A percentile compares a stretch with the other conserved stretches of the same genome.
These are phyloP conservation scores for Trachymyrmex septentrionalis DNA, from an alignment of 1,140 invertebrate species.

Conservation along the genomic window DNA sequence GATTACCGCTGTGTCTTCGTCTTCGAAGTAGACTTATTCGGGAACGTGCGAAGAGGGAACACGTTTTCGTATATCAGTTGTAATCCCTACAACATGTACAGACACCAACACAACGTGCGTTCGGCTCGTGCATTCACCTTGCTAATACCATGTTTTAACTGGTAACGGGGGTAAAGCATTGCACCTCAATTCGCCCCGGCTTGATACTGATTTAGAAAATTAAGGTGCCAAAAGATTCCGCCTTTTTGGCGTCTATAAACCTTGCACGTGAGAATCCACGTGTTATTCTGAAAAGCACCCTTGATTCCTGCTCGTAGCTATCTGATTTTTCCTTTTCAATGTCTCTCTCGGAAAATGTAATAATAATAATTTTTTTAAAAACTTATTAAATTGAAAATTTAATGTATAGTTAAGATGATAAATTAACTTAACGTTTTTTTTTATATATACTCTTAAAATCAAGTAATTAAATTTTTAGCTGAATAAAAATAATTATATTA, in stretches of 20 bases:
- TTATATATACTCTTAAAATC: background rate
- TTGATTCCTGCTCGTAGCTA: background rate
- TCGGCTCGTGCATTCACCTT: slow-evolving; percentile 64
- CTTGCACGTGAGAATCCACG: slow-evolving; percentile 57
- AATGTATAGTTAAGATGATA: background rate
- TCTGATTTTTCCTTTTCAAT: slow-evolving; percentile 30
- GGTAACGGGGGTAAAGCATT: slow-evolving; percentile 65
- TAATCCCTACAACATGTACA: slow-evolving; percentile 35
- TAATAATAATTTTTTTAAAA: background rate
- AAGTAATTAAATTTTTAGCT: background rate
- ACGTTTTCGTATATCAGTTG: slow-evolving; percentile 64
- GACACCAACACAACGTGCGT: slow-evolving; percentile 64
- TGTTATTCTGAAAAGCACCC: slow-evolving; percentile 31
- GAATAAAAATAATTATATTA: background rate
- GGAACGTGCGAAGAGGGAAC: slow-evolving; percentile 68
- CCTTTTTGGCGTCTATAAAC: slow-evolving; percentile 22
- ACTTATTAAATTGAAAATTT: background rate
- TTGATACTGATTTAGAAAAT: slow-evolving; percentile 46
- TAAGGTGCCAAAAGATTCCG: slow-evolving; percentile 15
- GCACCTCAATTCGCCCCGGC: slow-evolving; percentile 56
- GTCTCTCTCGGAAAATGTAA: slow-evolving; percentile 18
- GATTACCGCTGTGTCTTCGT: slow-evolving; percentile 79
- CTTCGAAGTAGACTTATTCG: slow-evolving; percentile 76
- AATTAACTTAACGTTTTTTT: slow-evolving; percentile 1
- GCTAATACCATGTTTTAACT: slow-evolving; percentile 80